Percentiles rank a stretch among this genome's conserved stretches.
Conservation (phyloP, 2,888 invertebrate genomes). For the Cephus runcator region DNA sequence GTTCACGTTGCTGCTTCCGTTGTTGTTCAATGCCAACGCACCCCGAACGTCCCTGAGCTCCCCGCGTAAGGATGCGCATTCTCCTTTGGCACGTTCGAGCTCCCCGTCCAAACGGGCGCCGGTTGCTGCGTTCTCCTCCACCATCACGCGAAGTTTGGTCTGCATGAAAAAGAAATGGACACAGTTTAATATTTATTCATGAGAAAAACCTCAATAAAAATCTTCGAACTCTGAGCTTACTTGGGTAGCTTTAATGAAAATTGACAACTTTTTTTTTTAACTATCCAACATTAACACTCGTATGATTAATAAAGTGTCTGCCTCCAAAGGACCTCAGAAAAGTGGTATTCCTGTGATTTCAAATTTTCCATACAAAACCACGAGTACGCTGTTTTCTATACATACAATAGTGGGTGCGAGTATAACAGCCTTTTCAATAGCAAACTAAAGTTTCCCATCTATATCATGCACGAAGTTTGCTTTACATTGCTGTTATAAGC, state of each 20-base stretch:
- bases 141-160: slow-evolving; percentile 88
- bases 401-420: not conserved
- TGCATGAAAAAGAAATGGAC: slow-evolving; percentile 52
- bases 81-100: slow-evolving; percentile 74
- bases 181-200: not conserved
- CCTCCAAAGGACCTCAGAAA: not conserved
- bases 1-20: slow-evolving; percentile 38
- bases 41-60: slow-evolving; percentile 69
- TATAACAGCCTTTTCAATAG: not conserved
- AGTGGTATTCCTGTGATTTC: not conserved
- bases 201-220: not conserved
- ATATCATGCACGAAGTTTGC: not conserved
- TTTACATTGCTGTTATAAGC: not conserved
- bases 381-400: not conserved
- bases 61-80: slow-evolving; percentile 69
- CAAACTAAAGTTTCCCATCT: not conserved
- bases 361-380: not conserved
- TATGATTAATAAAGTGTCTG: not conserved
- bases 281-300: not conserved
- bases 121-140: slow-evolving; percentile 80
- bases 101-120: slow-evolving; percentile 70
- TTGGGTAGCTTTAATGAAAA: not conserved
- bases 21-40: slow-evolving; percentile 55
- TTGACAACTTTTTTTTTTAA: not conserved
- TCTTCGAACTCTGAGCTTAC: not conserved